Evolutionary conservation across 1,140 invertebrate species (phyloP), one percentile per base, ranked within the genome.

Genomic region (Fopius arisanus): DNA sequence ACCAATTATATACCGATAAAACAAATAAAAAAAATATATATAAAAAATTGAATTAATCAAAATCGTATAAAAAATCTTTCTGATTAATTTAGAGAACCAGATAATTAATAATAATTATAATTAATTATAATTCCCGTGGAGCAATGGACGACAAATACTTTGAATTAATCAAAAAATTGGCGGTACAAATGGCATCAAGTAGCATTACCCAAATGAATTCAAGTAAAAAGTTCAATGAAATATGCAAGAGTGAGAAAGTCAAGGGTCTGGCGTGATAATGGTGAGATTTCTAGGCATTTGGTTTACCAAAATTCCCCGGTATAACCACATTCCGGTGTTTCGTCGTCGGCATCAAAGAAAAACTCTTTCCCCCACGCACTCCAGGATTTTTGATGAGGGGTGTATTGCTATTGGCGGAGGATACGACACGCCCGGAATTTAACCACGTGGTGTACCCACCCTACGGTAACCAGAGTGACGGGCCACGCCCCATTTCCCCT

Each of bases 401-500:
- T 31, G 41, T 29, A 19, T 12, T 26, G 16, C 16, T 14, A 31
- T 65, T 65, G 26, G 62, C 16, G 26, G 10, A 31, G 4, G 0
- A 3, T 19, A 40, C 41, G 81, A 76, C 77, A 81, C 85, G 83
- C 83, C 84, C 79, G 73, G 21, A 16, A 41, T 9, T n/a, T 71
- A 69, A 67, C 77, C 70, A 72, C 65, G 67, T 59, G 73, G 43
- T 70, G 41, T 74, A 63, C 16, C 41, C 31, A 67, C 72, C 70
- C 68, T 23, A 59, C 33, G 21, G 67, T 40, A 51, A 73, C 33
- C 28, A 26, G n/a, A 33, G 23, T 54, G 51, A 16, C 37, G 59
- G 62, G 77, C 79, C 74, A 80, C 83, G 78, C 83, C 83, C 76
- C 78, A 78, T 79, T 31, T 70, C 83, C 80, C 78, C 78, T 78